phyloP scores from a whole-genome alignment of 2,888 invertebrate species.

The Dynastes maya region DNA sequence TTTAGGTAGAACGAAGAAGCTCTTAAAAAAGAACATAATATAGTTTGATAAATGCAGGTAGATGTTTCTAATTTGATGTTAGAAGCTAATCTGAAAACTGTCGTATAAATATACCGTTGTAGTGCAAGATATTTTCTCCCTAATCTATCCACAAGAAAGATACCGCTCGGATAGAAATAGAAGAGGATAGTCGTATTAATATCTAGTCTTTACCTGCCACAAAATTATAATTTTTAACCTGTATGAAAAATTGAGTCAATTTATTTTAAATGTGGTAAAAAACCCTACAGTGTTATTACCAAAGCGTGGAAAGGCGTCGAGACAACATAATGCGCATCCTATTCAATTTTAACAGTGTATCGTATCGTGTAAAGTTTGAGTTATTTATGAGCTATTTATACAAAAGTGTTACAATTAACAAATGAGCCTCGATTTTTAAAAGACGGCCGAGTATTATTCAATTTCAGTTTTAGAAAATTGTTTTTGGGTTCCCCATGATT shows the following conservation, averaged over 20 bases:
- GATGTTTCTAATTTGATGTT: constrained; percentile 24
- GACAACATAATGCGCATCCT: not conserved
- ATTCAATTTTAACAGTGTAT: constrained; percentile 40
- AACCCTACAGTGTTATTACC: constrained; percentile 49
- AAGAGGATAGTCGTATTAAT: constrained; percentile 47
- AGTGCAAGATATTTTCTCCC: constrained; percentile 12
- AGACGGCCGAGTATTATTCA: constrained; percentile 50
- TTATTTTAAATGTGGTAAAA: constrained; percentile 54
- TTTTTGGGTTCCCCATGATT: constrained; percentile 55
- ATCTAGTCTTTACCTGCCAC: constrained; percentile 51
- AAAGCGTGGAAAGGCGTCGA: not conserved
- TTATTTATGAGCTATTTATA: constrained; percentile 60
- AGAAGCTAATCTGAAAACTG: constrained; percentile 40
- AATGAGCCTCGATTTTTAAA: constrained; percentile 57
- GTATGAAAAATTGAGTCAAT: constrained; percentile 55
- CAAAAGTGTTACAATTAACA: constrained; percentile 61
- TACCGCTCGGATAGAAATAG: constrained; percentile 30
- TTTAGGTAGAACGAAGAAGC: no score
- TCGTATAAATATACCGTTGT: constrained; percentile 43
- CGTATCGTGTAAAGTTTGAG: constrained; percentile 49
- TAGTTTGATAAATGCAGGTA: constrained; percentile 39
- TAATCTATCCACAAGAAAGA: constrained; percentile 11
- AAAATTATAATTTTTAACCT: constrained; percentile 53
- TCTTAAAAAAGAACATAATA: not conserved
- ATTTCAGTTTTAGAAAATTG: constrained; percentile 55